phyloP scores from a whole-genome alignment of 2,888 invertebrate species.

The Cheilosia soror region DNA sequence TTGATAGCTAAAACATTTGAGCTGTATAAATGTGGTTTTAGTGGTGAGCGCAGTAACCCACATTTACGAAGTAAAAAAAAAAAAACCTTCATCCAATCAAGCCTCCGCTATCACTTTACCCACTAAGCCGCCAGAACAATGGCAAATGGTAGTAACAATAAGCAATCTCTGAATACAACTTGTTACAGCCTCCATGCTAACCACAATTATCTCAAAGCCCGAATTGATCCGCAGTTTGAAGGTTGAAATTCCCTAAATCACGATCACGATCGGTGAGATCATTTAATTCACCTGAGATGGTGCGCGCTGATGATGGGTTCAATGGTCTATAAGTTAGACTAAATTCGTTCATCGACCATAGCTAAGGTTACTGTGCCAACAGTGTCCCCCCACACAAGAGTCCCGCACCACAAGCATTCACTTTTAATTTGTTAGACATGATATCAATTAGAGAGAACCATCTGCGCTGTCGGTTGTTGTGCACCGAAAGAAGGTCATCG shows the following conservation, averaged over 20 bases:
- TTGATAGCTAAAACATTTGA: conserved; percentile 10
- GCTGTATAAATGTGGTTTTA: conserved; percentile 25
- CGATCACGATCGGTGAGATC: conserved; percentile 36
- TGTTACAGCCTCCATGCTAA: conserved; percentile 22
- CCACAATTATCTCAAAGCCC: conserved; percentile 22
- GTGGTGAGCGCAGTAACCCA: conserved; percentile 31
- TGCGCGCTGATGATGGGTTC: conserved; percentile 16
- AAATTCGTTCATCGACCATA: background rate
- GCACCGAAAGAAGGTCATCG: conserved; percentile 40
- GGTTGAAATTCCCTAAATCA: conserved; percentile 43
- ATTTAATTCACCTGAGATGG: conserved; percentile 6
- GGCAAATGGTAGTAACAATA: conserved; percentile 21
- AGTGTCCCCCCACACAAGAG: background rate
- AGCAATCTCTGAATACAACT: conserved; percentile 28
- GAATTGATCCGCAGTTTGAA: conserved; percentile 33
- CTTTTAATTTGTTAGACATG: conserved; percentile 54
- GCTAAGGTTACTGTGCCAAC: conserved; percentile 44
- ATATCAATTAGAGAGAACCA: conserved; percentile 28
- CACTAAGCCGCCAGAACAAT: conserved; percentile 1
- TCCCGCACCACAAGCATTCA: conserved; percentile 9
- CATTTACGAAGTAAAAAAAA: background rate
- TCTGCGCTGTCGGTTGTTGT: background rate
- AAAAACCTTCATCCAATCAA: conserved; percentile 30
- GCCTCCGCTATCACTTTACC: conserved; percentile 28
- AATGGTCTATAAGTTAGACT: conserved; percentile 16